Conservation (phyloP, 2,797 vertebrate species). For the Leuciscus waleckii region DNA sequence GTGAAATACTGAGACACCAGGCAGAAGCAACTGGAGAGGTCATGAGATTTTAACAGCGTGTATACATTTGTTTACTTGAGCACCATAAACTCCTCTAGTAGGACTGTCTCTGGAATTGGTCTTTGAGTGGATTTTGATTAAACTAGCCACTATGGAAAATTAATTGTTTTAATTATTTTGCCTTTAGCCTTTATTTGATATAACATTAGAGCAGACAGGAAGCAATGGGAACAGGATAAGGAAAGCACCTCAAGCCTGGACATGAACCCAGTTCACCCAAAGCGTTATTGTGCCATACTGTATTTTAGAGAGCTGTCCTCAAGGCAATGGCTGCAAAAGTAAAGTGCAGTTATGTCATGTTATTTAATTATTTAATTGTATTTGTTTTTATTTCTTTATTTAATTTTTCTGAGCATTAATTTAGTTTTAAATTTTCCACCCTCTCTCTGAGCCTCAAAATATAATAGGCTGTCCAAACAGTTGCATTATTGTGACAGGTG, state of each 20-base stretch:
- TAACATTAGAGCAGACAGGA: background rate
- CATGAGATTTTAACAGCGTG: background rate
- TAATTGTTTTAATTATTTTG: background rate
- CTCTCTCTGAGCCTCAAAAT: background rate
- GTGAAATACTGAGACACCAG: conserved; percentile 8
- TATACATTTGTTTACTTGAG: background rate
- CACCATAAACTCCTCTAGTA: background rate
- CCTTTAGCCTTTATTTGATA: background rate
- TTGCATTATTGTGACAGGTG: conserved; percentile 1
- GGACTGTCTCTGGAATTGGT: background rate
- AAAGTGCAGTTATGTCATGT: background rate
- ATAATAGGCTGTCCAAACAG: background rate
- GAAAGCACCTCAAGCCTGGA: background rate
- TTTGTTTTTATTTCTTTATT: background rate
- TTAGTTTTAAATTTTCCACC: background rate
- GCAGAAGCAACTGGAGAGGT: background rate
- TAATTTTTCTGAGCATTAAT: background rate
- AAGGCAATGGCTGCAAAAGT: background rate
- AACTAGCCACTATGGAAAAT: background rate
- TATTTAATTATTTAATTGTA: background rate
- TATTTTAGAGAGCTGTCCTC: background rate
- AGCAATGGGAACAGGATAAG: background rate
- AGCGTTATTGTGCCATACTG: background rate
- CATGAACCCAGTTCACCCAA: background rate
- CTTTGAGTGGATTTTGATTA: background rate